Base-by-base conservation (phyloP, 1,140 invertebrate genomes). In the Drosophila sulfurigaster region DNA sequence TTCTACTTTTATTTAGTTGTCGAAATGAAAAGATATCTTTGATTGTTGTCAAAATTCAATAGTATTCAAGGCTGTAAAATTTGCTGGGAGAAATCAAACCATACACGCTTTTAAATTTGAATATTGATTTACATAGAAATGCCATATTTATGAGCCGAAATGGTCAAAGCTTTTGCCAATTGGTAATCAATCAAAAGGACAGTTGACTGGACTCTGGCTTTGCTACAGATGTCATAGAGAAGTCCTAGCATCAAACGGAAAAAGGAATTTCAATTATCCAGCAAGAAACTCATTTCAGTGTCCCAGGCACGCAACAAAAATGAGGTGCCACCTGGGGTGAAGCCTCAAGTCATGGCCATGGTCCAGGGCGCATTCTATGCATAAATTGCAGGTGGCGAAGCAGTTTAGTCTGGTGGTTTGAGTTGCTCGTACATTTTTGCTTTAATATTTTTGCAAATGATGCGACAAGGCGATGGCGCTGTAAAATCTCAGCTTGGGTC, bases 401-500 rank as follows among this genome's bases (percentile, higher is more conserved):
- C 62, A 41, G 35, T 38, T 1, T 38, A 11, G 35, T 1, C 1
- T 3, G 10, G 35, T 38, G 35, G 35, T 11, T 10, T 38, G 35
- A 66, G 38, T 56, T 43, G 32, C n/a, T 43, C 41, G 11, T 69
- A 58, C 69, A 69, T 75, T 75, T 57, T 32, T 52, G 16, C n/a
- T 54, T 83, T 80, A 78, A 80, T 80, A 83, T 72, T 88, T 80
- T 88, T 83, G 70, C 81, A 80, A 82, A 83, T 80, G 81, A 88
- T 83, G 81, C 74, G 73, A 75, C 72, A 71, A 70, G 73, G 59
- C 54, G 67, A 45, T 64, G 59, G 32, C 56, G 43, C 62, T 56
- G 58, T 30, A n/a, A 72, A 86, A 86, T 86, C 83, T 87, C 79
- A 68, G 82, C 62, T 65, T 43, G 78, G 81, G 85, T 89, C 86